phyloP scores from a whole-genome alignment of 2,113 vertebrate species.

The Equus quagga region DNA sequence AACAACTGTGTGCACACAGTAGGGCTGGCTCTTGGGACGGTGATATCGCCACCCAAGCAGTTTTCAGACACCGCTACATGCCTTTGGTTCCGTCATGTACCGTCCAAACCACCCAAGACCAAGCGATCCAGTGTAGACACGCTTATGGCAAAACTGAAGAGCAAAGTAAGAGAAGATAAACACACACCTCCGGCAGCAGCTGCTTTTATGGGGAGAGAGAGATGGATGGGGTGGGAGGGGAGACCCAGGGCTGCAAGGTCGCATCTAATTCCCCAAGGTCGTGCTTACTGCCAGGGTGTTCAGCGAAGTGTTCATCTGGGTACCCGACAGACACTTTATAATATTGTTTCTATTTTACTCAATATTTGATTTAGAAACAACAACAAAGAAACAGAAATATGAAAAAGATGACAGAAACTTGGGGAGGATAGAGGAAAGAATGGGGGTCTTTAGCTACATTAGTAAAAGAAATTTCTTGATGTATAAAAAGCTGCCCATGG shows the following conservation, averaged over 20 bases:
- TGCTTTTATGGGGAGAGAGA: no score
- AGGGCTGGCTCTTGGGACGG: rapidly evolving
- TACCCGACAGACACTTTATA: no score
- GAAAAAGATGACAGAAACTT: background rate
- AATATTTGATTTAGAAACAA: background rate
- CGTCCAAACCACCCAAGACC: background rate
- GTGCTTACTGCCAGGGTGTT: rapidly evolving
- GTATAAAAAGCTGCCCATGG: no score
- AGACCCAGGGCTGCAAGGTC: background rate
- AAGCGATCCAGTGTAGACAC: rapidly evolving
- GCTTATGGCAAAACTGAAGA: rapidly evolving
- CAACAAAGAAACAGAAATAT: background rate
- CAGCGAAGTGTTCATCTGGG: rapidly evolving
- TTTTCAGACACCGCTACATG: rapidly evolving
- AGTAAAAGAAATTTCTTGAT: no score
- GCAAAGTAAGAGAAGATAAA: background rate
- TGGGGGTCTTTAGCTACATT: background rate
- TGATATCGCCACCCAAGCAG: background rate
- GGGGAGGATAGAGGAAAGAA: background rate
- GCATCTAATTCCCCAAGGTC: rapidly evolving
- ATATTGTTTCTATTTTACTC: background rate
- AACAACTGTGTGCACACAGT: no score
- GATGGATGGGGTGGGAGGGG: rapidly evolving
- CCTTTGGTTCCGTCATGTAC: rapidly evolving
- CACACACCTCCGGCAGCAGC: no score